A percentile compares a stretch with the other conserved stretches of the same genome.
These are phyloP conservation scores for Piscicola geometra DNA, from an alignment of 2,888 invertebrate genomes.

Conservation along the genomic window DNA sequence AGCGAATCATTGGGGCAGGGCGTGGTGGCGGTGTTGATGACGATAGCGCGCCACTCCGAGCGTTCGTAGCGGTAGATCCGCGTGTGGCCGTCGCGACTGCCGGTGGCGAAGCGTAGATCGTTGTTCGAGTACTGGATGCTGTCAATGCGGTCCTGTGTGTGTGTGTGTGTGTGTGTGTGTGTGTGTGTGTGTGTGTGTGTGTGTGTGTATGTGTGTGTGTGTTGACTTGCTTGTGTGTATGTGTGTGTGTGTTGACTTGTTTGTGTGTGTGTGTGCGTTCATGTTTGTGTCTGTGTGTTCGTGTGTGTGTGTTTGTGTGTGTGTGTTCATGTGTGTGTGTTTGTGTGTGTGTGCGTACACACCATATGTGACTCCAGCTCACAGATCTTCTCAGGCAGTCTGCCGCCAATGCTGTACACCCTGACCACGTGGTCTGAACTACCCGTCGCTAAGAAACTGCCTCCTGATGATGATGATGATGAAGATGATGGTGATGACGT, in stretches of 20 bases:
- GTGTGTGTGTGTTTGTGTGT: not conserved
- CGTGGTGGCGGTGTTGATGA: slow-evolving; percentile 60
- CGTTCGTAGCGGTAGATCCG: slow-evolving; percentile 85
- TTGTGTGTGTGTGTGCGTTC: too few relatives aligned
- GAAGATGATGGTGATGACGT: too few relatives aligned
- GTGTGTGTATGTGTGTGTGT: slow-evolving; percentile 15
- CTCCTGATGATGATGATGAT: too few relatives aligned
- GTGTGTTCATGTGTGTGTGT: not conserved
- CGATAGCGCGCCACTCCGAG: slow-evolving; percentile 78
- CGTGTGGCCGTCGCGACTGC: slow-evolving; percentile 90
- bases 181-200: slow-evolving; percentile 19
- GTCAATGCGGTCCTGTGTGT: slow-evolving; percentile 75
- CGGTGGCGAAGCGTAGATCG: slow-evolving; percentile 82
- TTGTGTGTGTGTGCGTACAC: slow-evolving; percentile 41
- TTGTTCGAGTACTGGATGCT: slow-evolving; percentile 89
- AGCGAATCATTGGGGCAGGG: not conserved
- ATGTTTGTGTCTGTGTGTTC: not conserved
- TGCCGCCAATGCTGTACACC: slow-evolving; percentile 77
- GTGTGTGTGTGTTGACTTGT: not conserved
- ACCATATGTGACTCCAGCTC: slow-evolving; percentile 73
- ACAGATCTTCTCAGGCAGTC: slow-evolving; percentile 71
- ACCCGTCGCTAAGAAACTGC: slow-evolving; percentile 84
- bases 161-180: too few relatives aligned
- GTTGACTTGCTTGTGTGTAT: not conserved
- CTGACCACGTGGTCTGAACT: slow-evolving; percentile 86